Conservation (phyloP, 2,797 vertebrate species). For the Podarcis siculus region DNA sequence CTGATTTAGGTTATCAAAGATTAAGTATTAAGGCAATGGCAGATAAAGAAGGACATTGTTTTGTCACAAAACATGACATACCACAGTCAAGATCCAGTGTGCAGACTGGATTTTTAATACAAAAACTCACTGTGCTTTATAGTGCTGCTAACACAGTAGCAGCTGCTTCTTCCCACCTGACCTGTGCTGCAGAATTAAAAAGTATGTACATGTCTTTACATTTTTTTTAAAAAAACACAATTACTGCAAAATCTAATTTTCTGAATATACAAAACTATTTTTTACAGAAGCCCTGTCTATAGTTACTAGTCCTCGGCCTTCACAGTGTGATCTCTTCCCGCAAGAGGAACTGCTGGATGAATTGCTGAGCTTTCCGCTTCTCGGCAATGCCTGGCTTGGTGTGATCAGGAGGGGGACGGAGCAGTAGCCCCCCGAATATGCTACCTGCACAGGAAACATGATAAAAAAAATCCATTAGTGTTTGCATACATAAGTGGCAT, state of each 20-base stretch:
- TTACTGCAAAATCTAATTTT: background rate
- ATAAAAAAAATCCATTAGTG: background rate
- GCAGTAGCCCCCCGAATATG: constrained; percentile 89
- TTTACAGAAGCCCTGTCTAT: constrained; percentile 46
- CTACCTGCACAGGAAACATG: constrained; percentile 77
- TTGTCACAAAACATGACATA: too few relatives aligned
- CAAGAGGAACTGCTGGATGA: constrained; percentile 88
- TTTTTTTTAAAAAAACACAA: constrained; percentile 33
- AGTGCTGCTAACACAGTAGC: background rate
- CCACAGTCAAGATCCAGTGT: background rate
- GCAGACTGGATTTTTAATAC: background rate
- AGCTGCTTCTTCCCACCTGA: background rate
- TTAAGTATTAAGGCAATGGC: background rate
- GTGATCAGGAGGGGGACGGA: constrained; percentile 79
- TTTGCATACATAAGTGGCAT: background rate
- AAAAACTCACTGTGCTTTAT: background rate
- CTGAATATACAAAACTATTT: constrained; percentile 45
- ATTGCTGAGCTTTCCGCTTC: constrained; percentile 92
- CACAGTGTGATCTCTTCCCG: constrained; percentile 49
- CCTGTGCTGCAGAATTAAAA: background rate
- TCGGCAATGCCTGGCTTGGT: constrained; percentile 80
- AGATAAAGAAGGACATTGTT: background rate
- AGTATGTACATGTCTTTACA: constrained; percentile 2
- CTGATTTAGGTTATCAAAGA: background rate
- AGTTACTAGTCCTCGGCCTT: constrained; percentile 26